Evolutionary conservation across 2,888 invertebrate genomes (phyloP).

Genomic region (Macrophya annulata): DNA sequence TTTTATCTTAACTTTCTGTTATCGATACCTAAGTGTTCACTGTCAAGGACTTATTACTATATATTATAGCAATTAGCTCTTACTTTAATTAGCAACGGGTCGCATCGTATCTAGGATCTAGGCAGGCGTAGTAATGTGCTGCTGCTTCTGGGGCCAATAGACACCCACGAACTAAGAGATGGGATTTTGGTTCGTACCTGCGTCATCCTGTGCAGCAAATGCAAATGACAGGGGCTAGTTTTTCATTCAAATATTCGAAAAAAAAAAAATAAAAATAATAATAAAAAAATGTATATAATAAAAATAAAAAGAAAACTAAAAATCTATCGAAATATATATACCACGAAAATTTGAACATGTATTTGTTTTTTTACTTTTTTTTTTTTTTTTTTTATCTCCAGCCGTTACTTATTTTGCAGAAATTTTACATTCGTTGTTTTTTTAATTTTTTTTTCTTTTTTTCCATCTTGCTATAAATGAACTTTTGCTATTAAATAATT

Average conservation of each 20-base stretch:
- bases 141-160: constrained; percentile 49
- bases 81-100: constrained; percentile 19
- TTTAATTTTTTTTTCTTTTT: neutral
- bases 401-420: no score
- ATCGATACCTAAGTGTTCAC: neutral
- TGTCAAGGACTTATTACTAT: constrained; percentile 1
- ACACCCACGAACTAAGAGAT: constrained; percentile 49
- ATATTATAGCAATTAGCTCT: neutral
- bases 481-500: neutral
- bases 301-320: neutral
- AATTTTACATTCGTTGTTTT: neutral
- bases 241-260: neutral
- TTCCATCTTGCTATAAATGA: neutral
- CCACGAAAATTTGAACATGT: neutral
- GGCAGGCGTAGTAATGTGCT: constrained; percentile 34
- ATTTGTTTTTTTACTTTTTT: neutral
- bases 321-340: neutral
- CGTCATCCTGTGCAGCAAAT: constrained; percentile 47
- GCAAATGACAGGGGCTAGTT: constrained; percentile 1
- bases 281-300: no score
- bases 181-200: constrained; percentile 42
- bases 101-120: constrained; percentile 34
- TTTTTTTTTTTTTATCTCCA: no score
- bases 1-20: neutral
- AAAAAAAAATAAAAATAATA: neutral